phyloP scores from a whole-genome alignment of 1,140 invertebrate genomes.

The Copidosoma floridanum region DNA sequence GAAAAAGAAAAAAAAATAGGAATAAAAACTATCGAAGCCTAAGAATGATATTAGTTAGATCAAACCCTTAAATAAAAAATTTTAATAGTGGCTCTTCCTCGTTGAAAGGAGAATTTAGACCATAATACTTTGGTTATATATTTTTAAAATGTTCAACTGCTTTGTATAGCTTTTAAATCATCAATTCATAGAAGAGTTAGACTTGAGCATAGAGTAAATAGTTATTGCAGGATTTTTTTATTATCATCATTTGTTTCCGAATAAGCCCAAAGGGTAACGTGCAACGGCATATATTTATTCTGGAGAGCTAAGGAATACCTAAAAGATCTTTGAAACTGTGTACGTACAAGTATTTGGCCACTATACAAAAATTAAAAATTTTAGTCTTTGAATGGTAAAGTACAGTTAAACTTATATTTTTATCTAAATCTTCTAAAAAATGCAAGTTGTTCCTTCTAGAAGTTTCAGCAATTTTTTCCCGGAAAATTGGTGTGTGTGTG shows the following conservation, averaged over 20 bases:
- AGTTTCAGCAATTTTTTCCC: slow-evolving; percentile 18
- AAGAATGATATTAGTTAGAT: no score
- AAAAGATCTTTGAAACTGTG: slow-evolving; percentile 23
- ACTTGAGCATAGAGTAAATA: no score
- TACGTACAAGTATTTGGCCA: no score
- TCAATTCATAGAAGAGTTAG: slow-evolving; percentile 15
- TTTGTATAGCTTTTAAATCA: slow-evolving; percentile 13
- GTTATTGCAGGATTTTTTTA: no score
- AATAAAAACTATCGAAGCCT: no score
- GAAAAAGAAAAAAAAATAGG: slow-evolving; percentile 35
- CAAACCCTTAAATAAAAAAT: no score
- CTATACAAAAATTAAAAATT: not conserved
- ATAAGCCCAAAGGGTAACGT: slow-evolving; percentile 24
- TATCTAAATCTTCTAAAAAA: slow-evolving; percentile 19
- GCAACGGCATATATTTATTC: slow-evolving; percentile 25
- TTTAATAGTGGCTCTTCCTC: no score
- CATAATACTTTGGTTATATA: not conserved
- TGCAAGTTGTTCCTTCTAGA: slow-evolving; percentile 4
- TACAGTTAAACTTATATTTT: no score
- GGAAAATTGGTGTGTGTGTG: slow-evolving; percentile 11
- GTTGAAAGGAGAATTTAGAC: not conserved
- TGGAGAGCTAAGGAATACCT: slow-evolving; percentile 21
- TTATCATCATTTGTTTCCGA: slow-evolving; percentile 3
- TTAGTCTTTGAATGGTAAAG: not conserved
- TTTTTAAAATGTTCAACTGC: slow-evolving; percentile 8